Evolutionary conservation across 2,888 invertebrate genomes (phyloP), one percentile per base, ranked within the genome.

Genomic region (Linyphia triangularis): DNA sequence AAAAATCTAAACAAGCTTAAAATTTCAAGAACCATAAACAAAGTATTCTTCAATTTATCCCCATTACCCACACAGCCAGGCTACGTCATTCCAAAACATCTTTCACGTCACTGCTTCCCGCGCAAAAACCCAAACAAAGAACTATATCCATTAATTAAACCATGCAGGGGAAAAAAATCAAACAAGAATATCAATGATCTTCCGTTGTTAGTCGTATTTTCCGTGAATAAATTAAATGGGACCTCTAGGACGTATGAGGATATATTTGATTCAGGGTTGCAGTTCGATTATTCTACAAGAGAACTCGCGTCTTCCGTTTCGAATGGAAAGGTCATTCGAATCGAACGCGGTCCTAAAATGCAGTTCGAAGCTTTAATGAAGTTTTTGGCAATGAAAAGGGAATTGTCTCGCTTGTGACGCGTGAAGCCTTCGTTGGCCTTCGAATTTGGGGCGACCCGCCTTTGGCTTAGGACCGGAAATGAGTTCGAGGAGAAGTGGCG

Each of bases 361-460:
- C n/a, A n/a, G n/a, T 51, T 51, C 51, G 51, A 16, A 65, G 28
- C 26, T 78, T 78, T 24, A 40, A 43, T 43, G 40, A 65, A 37
- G 13, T 77, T 24, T 22, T 22, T 70, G 77, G 59, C 67, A 85
- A 63, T 85, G 85, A 79, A 85, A 85, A 9, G 69, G 69, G 61
- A 67, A 59, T 30, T 30, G 59, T 78, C 70, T 70, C 78, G 59
- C 61, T 61, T 85, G 72, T 85, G 85, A 85, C 78, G 85, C 69
- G 43, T 33, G 30, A 26, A 26, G 43, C 69, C 24, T 81, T 69
- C 24, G 7, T 10, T 67, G 73, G 30, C 83, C 83, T 83, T 83
- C 83, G 83, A 22, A 65, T 19, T 43, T 28, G 19, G 72, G 26
- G 26, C 70, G 33, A 79, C 28, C 19, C 79, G 79, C 67, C 67